Base-by-base conservation (phyloP, 37 sponge, comb jelly and placozoan genomes). In the Cliona cf. orientalis region DNA sequence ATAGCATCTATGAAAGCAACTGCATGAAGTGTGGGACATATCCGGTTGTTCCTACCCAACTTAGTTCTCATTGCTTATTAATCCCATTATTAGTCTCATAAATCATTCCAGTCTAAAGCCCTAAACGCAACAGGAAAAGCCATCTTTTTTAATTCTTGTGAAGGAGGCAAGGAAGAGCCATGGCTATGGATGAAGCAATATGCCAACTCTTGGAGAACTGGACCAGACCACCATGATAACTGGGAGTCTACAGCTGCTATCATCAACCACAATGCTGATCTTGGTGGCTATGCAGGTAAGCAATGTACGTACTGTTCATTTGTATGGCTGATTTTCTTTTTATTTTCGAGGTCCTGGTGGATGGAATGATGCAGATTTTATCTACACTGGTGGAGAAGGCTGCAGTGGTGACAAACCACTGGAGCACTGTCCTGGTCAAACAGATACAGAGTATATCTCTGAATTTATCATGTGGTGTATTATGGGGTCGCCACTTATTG, bases 351-450 rank as follows among this genome's bases (percentile, higher is more conserved):
- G 90, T 60, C 91, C 94, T 26, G 94, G 94, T 0, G 91, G 87
- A 12, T 97, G 97, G 97, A 93, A 97, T 78, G 97, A 97, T 79
- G 85, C 80, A 29, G 97, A 97, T 78, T 91, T 93, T 76, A 42
- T 97, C n/a, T 86, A 91, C 82, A 96, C 93, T 58, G 96, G 96
- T 38, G 96, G 94, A n/a, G 80, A 94, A 86, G 93, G 93, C 5
- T 92, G 93, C 74, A 40, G 26, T 29, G 34, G 56, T 25, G 42
- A 66, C 12, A 62, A 29, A 2, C 75, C 73, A 0, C 17, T 45
- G 40, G 42, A 72, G 69, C 84, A 72, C 62, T 94, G 94, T 66
- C 94, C 94, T 62, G 94, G 94, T 5, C 71, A 78, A 80, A 89
- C 94, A 28, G 94, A 94, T 71, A 75, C 40, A 44, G 94, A 94